Percentiles rank a stretch among this genome's conserved stretches.
These are phyloP conservation scores for Cremastobaeus sp. DNA, from an alignment of 2,888 invertebrate species.

Conservation along the genomic window DNA sequence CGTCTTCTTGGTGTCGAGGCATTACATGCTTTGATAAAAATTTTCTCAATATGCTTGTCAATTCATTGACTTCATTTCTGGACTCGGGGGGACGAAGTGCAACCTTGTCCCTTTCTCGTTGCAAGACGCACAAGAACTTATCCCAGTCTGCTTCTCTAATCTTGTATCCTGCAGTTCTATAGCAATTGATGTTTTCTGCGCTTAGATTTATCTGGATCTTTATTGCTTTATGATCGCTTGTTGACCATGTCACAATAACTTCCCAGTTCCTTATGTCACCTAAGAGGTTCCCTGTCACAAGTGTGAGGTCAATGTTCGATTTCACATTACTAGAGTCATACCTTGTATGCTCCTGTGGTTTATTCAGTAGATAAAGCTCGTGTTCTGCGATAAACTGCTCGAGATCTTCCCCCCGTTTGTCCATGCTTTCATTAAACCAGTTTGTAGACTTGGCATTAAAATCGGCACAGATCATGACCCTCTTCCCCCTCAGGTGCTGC, in stretches of 20 bases:
- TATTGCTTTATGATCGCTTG: slow-evolving; percentile 41
- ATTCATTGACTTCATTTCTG: background rate
- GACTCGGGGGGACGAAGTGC: background rate
- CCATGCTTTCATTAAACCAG: background rate
- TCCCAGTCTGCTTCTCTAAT: slow-evolving; percentile 29
- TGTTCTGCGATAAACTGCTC: slow-evolving; percentile 12
- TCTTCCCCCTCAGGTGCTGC: background rate
- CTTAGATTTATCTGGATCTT: slow-evolving; percentile 1
- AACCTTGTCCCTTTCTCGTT: background rate
- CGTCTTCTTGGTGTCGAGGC: slow-evolving; percentile 7
- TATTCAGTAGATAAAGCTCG: background rate
- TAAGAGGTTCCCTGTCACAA: slow-evolving; percentile 8
- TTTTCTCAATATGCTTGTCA: background rate
- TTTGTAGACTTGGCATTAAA: slow-evolving; percentile 17
- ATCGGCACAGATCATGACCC: slow-evolving; percentile 19
- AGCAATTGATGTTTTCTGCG: background rate
- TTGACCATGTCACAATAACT: background rate
- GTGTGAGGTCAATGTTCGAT: slow-evolving; percentile 33
- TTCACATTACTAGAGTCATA: background rate
- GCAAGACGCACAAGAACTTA: background rate
- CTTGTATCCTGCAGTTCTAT: background rate
- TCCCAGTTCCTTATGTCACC: slow-evolving; percentile 4
- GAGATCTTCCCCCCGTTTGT: background rate
- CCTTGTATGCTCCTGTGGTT: background rate
- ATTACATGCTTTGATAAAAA: slow-evolving; percentile 3